Conservation (phyloP, 2,888 invertebrate genomes). For the Drosophila prolongata region DNA sequence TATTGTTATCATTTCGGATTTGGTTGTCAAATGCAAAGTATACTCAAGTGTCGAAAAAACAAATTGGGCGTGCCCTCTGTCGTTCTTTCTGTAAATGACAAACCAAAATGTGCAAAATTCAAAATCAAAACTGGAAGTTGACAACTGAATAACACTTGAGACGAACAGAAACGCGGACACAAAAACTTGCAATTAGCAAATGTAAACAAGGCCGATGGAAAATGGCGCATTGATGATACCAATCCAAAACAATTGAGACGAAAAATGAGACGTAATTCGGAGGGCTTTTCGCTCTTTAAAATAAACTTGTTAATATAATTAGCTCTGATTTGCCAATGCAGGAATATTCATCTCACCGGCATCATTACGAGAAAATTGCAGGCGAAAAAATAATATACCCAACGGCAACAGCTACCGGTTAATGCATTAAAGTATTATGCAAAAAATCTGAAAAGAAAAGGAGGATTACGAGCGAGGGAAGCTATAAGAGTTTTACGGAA, state of each 20-base stretch:
- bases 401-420: slow-evolving; percentile 71
- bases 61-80: slow-evolving; percentile 54
- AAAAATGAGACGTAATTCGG: slow-evolving; percentile 22
- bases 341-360: slow-evolving; percentile 31
- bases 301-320: slow-evolving; percentile 77
- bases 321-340: slow-evolving; percentile 64
- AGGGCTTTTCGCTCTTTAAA: slow-evolving; percentile 41
- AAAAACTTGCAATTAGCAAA: slow-evolving; percentile 50
- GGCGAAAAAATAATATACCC: slow-evolving; percentile 32
- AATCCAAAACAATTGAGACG: not conserved
- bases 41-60: slow-evolving; percentile 57
- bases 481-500: not conserved
- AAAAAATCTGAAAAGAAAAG: slow-evolving; percentile 47
- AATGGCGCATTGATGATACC: slow-evolving; percentile 10
- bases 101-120: slow-evolving; percentile 29
- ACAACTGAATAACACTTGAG: slow-evolving; percentile 36
- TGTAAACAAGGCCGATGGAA: slow-evolving; percentile 27
- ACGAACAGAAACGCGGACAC: slow-evolving; percentile 15
- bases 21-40: slow-evolving; percentile 68
- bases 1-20: slow-evolving; percentile 54
- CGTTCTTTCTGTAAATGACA: slow-evolving; percentile 51
- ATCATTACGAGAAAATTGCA: slow-evolving; percentile 76
- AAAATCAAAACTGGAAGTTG: slow-evolving; percentile 33
- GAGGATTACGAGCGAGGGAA: not conserved
- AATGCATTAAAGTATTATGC: slow-evolving; percentile 74